These are phyloP conservation scores for Catamblyrhynchus diadema DNA, from an alignment of 2,797 vertebrate species.

Conservation along the genomic window DNA sequence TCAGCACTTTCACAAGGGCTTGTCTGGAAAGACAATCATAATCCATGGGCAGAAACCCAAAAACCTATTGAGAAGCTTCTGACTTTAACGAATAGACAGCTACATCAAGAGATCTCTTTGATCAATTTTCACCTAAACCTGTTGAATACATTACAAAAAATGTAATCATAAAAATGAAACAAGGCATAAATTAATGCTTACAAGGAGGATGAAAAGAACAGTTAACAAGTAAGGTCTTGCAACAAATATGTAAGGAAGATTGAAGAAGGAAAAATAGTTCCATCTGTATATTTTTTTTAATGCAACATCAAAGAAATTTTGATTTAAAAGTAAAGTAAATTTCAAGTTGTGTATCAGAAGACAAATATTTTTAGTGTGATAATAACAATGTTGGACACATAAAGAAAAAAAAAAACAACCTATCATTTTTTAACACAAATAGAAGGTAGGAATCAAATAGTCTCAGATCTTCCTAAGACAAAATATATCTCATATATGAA, in stretches of 20 bases:
- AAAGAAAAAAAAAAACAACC: accelerated
- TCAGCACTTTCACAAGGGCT: not conserved
- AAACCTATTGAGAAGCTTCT: not conserved
- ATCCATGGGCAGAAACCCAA: not conserved
- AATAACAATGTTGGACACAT: not conserved
- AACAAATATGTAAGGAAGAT: not conserved
- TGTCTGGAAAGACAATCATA: not conserved
- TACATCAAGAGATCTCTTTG: not conserved
- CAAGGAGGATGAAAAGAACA: not conserved
- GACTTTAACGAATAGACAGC: not conserved
- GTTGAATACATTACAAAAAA: not conserved
- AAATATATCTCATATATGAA: not conserved
- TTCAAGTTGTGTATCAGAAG: not conserved
- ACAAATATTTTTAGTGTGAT: not conserved
- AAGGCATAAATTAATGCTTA: not conserved
- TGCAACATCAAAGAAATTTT: not conserved
- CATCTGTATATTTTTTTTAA: not conserved
- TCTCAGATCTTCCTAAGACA: not conserved
- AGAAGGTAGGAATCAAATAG: not conserved
- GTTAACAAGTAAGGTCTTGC: not conserved
- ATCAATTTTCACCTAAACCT: not conserved
- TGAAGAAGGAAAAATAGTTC: not conserved
- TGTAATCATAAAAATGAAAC: not conserved
- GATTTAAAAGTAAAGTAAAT: not conserved
- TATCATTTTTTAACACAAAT: not conserved